A percentile compares a stretch with the other conserved stretches of the same genome.
phyloP scores from a whole-genome alignment of 2,888 invertebrate genomes.

The Belgica antarctica region DNA sequence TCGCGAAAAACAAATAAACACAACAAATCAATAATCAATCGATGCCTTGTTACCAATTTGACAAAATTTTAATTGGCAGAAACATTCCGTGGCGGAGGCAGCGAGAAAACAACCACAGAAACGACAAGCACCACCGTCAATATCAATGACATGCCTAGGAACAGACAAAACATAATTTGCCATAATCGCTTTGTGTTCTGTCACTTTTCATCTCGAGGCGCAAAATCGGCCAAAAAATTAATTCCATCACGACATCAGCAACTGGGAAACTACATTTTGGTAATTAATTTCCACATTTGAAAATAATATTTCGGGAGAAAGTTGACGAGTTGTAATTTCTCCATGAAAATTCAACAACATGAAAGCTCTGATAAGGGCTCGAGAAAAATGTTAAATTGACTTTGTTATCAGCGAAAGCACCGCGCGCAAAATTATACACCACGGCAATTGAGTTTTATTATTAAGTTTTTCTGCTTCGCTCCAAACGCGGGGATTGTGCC shows the following conservation, averaged over 20 bases:
- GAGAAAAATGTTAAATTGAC: constrained; percentile 25
- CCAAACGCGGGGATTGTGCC: no score
- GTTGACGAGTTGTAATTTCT: constrained; percentile 1
- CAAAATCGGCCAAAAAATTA: constrained; percentile 34
- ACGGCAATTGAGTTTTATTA: constrained; percentile 40
- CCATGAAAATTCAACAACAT: not conserved
- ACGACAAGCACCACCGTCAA: not conserved
- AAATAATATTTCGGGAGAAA: no score
- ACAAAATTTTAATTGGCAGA: constrained; percentile 43
- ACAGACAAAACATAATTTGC: not conserved
- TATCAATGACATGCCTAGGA: not conserved
- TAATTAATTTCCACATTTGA: constrained; percentile 15
- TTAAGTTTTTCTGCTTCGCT: no score
- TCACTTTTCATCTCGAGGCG: constrained; percentile 36
- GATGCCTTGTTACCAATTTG: constrained; percentile 37
- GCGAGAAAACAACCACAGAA: not conserved
- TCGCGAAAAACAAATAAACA: not conserved
- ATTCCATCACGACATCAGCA: constrained; percentile 14
- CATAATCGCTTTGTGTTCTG: constrained; percentile 41
- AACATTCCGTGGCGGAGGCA: constrained; percentile 12
- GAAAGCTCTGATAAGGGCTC: constrained; percentile 11
- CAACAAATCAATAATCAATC: constrained; percentile 39
- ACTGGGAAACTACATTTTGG: not conserved
- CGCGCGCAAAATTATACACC: constrained; percentile 25
- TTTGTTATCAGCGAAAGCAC: constrained; percentile 35